These are phyloP conservation scores for Dermochelys coriacea DNA, from an alignment of 2,797 vertebrate genomes.

Conservation along the genomic window DNA sequence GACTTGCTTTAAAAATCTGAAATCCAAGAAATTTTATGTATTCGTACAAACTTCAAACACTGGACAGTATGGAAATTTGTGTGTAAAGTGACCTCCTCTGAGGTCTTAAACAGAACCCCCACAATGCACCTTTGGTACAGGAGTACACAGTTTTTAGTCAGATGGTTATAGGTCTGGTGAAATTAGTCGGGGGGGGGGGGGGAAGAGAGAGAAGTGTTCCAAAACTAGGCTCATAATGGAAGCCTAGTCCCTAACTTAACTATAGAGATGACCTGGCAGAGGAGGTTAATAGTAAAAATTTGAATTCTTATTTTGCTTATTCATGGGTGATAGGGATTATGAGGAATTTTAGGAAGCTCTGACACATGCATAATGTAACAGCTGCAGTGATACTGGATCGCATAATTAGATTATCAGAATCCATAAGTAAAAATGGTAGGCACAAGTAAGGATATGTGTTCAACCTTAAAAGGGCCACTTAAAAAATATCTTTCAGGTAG, in stretches of 20 bases:
- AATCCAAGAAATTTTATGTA: fast-evolving
- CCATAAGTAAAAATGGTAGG: not conserved
- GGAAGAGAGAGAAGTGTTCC: not conserved
- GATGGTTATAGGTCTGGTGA: not conserved
- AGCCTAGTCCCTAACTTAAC: not conserved
- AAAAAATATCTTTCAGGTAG: not conserved
- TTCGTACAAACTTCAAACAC: not conserved
- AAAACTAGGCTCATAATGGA: not conserved
- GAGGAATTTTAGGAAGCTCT: not conserved
- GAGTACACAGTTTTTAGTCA: not conserved
- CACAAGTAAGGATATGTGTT: not conserved
- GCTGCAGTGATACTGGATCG: not conserved
- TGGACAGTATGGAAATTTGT: fast-evolving
- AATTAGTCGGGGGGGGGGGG: not conserved
- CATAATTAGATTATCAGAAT: not conserved
- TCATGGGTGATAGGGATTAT: not conserved
- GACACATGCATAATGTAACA: not conserved
- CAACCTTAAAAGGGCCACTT: not conserved
- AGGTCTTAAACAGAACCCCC: not conserved
- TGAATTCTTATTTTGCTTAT: not conserved
- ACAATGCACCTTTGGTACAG: fast-evolving
- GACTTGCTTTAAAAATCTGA: not conserved
- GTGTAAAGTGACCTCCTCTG: not conserved
- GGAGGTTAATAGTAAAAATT: not conserved
- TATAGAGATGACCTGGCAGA: not conserved